Evolutionary conservation across 2,888 invertebrate species (phyloP), one percentile per base, ranked within the genome.

Genomic region (Adelphocoris suturalis): DNA sequence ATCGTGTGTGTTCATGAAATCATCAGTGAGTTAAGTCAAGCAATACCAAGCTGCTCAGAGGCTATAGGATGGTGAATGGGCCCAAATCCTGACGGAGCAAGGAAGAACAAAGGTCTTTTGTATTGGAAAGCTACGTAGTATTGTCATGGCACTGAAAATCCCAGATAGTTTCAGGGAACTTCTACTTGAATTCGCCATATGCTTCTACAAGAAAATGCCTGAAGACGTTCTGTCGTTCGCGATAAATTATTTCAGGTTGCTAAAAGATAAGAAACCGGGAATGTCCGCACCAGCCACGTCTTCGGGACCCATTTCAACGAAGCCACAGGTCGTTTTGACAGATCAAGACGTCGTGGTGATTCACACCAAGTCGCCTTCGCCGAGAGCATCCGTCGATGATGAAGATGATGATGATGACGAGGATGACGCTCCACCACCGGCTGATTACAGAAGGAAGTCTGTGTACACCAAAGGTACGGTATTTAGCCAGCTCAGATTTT

Each of bases 161-260:
- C 78, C 88, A 0, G 88, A 88, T 19, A 88, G 88, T n/a, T 88
- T 78, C 52, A 47, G 88, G 5, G 28, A 78, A n/a, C 80, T 88
- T 23, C 80, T 88, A 3, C 57, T 88, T 7, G 88, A 88, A n/a
- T 88, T 88, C 19, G 88, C 88, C 9, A 80, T 88, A 48, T 78
- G 78, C 16, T 88, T 88, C 47, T 88, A 78, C 80, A 88, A 88
- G 52, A 88, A 88, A 46, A 88, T 88, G 88, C 88, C 88, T 4
- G 88, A 88, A 48, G 88, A 88, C 57, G 55, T 88, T 14, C 78
- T 88, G 2, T 14, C 28, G 7, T 88, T 88, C 78, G 78, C 78
- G 27, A 80, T 88, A 13, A 46, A 57, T 12, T 88, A 88, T 55
- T 88, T 88, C 88, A 88, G 78, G 52, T 46, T 88, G n/a, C 46